These are phyloP conservation scores for Platorchestia sp. DNA, from an alignment of 1,140 invertebrate species.

Conservation along the genomic window DNA sequence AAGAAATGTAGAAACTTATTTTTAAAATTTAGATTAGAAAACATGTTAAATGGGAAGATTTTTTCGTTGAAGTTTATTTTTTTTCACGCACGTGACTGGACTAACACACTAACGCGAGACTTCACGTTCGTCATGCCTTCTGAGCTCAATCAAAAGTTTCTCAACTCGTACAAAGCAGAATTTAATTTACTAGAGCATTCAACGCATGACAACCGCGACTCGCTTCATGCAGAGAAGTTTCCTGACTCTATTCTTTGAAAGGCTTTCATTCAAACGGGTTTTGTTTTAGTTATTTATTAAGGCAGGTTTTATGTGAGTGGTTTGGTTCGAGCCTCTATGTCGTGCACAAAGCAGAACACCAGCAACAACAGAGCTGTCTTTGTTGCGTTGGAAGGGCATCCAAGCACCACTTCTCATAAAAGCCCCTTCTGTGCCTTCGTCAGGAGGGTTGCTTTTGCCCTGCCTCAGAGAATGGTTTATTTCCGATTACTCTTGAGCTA, in stretches of 20 bases:
- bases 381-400: not conserved
- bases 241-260: not conserved
- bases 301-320: not conserved
- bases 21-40: too few relatives aligned
- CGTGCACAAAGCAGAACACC: not conserved
- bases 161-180: not conserved
- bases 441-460: not conserved
- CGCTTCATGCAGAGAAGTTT: not conserved
- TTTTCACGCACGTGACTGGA: too few relatives aligned
- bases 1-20: too few relatives aligned
- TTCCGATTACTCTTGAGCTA: not conserved
- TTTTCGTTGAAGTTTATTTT: too few relatives aligned
- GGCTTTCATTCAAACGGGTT: not conserved
- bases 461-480: not conserved
- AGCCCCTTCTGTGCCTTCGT: not conserved
- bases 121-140: too few relatives aligned
- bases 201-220: not conserved
- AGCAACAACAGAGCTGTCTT: not conserved
- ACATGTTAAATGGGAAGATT: too few relatives aligned
- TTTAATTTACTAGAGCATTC: not conserved
- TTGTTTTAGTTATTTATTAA: constrained; percentile 4
- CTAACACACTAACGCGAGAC: too few relatives aligned
- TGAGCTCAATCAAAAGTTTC: too few relatives aligned
- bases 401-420: not conserved
- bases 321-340: not conserved